Base-by-base conservation (phyloP, 2,113 vertebrate genomes). In the Cheilinus undulatus region DNA sequence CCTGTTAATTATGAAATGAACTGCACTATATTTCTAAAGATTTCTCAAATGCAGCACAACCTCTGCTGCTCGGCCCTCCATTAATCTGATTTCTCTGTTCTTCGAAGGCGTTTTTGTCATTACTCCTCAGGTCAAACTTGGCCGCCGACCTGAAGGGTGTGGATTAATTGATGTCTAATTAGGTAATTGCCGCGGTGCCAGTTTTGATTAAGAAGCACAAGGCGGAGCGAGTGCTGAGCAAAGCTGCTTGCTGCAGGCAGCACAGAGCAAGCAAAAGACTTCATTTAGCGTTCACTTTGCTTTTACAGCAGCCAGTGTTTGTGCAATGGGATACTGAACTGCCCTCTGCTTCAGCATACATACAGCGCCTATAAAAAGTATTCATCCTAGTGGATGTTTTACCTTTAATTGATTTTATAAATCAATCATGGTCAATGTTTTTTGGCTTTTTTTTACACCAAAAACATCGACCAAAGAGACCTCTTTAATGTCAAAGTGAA, bases 131-230 rank as follows among this genome's bases (percentile, higher is more conserved):
- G 83, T 87, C 86, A 86, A 22, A 66, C 61, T 34, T n/a, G 73
- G 77, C 73, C 69, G 61, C 48, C 7, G 80, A 81, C 79, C 85
- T 61, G 69, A 86, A 70, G 81, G 72, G 19, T 81, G 81, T 56
- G 69, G 69, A 86, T 83, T 89, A 90, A 88, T 88, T 91, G 83
- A 89, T 80, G 88, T 78, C 68, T 91, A 88, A 86, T 88, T 90
- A 90, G 89, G 67, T 92, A 92, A 92, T 88, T 91, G 91, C 86
- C 69, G 20, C 24, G 17, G 69, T 90, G 87, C 80, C 88, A 70
- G 70, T 75, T 89, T 88, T 88, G 80, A 89, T 91, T 88, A 89
- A 91, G 82, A 80, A 78, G 80, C 77, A n/a, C n/a, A 10, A 65
- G 60, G 69, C 32, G 10, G 36, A 73, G 46, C 11, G 38, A 75